Evolutionary conservation across 2,113 vertebrate species (phyloP), one percentile per base, ranked within the genome.

Genomic region (Centrocercus urophasianus): DNA sequence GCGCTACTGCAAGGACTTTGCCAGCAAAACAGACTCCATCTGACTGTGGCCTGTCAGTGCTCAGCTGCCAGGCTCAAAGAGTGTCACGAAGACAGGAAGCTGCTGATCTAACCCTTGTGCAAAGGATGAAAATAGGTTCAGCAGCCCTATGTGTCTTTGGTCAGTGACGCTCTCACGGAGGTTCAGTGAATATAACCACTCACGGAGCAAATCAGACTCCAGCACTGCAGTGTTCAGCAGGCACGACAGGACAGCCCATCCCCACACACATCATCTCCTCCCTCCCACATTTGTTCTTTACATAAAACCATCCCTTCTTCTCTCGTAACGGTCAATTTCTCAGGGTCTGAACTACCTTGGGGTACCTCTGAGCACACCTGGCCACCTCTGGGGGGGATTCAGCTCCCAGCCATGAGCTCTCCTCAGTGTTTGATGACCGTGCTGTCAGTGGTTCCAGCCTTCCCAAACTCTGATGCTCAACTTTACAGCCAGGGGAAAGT

Each of bases 81-180:
- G 16, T 4, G 8, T 10, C n/a, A 24, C 25, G 2, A 32, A 24
- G 52, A 74, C 16, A 57, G 21, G 57, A 54, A 30, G 24, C 42
- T 67, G 25, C 60, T 17, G 25, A 47, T n/a, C 22, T 9, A 15
- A 43, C 47, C 4, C 52, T 18, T 34, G 6, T 5, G 30, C 56
- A 42, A 63, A 78, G 42, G n/a, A 16, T 16, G n/a, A 57, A 50
- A 30, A 40, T 28, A 83, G 36, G 43, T n/a, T 34, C 52, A 42
- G 21, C 28, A 82, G 50, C 34, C 34, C 32, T 2, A 9, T 28
- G 2, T 0, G 1, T 45, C 67, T 2, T 4, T 18, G 17, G 43
- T 18, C 30, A 66, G 8, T 1, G 1, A 42, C 15, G 40, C 32
- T 75, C 57, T 32, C 8, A 22, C 11, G 1, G 1, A 30, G 5